Evolutionary conservation across 2,888 invertebrate genomes (phyloP), one percentile per base, ranked within the genome.

Genomic region (Agonopterix arenella): DNA sequence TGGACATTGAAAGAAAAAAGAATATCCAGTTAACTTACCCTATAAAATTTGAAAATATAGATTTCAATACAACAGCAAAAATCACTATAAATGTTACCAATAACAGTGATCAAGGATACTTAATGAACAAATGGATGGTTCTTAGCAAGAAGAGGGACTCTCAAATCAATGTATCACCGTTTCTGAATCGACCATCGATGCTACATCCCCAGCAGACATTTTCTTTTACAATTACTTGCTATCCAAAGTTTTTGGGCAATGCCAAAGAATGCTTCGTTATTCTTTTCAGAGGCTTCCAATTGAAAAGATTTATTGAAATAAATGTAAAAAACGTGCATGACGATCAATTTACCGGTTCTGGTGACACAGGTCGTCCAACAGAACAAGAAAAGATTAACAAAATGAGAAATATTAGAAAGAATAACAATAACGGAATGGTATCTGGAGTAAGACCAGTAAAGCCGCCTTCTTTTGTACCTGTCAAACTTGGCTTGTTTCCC

Each of bases 201-300:
- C 61, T 93, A 45, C 62, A 72, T 47, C 88, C 91, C 0, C 69
- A 71, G 2, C 70, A 86, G 55, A 74, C 73, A 36, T 62, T 90
- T 45, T 66, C 63, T 16, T 88, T 91, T 47, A 76, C 65, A 40
- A 82, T 93, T 48, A 76, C 73, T 51, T 93, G 92, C 58, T 72
- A 64, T 38, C 90, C 91, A 7, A 91, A 89, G 73, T 91, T 91
- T 70, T 79, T 92, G 50, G 94, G 94, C 2, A 72, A 68, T 44
- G 90, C 90, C 9, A 90, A 84, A 55, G 94, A 94, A 81, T 71
- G 91, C 40, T 75, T 93, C 46, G 73, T 92, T 16, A 89, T 94
- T 57, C 68, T 82, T 45, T 94, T 94, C 65, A 84, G 80, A 65
- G 84, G 88, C 36, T 93, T 93, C 65, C 90, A 90, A 69, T 84